A percentile compares a stretch with the other conserved stretches of the same genome.
Conservation (phyloP, 1,140 invertebrate species). For the Calephelis virginiensis region DNA sequence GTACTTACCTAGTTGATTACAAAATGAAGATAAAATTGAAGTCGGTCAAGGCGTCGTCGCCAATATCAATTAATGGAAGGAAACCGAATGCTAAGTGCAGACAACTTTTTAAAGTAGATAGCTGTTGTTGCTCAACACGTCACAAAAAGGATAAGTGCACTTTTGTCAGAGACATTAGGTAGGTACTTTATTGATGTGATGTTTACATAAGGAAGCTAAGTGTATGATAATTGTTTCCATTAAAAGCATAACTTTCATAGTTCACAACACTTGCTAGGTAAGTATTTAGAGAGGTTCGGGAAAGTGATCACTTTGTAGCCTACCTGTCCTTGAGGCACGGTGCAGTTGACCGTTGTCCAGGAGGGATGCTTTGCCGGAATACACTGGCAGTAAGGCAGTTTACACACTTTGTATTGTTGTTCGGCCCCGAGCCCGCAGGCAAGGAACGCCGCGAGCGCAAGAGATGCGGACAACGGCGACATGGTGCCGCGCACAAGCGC, state of each 20-base stretch:
- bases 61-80: slow-evolving; percentile 14
- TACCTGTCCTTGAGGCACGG: slow-evolving; percentile 80
- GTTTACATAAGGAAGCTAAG: too few relatives aligned
- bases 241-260: too few relatives aligned
- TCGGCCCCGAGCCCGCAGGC: slow-evolving; percentile 34
- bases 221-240: too few relatives aligned
- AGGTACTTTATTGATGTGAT: too few relatives aligned
- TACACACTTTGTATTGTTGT: slow-evolving; percentile 73
- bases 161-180: too few relatives aligned
- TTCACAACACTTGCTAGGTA: too few relatives aligned
- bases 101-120: neutral
- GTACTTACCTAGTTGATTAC: neutral
- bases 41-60: slow-evolving; percentile 2
- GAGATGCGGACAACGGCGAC: slow-evolving; percentile 53
- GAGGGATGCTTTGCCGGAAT: slow-evolving; percentile 74
- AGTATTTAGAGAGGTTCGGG: too few relatives aligned
- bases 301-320: neutral
- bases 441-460: slow-evolving; percentile 45
- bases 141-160: neutral
- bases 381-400: slow-evolving; percentile 80
- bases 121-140: neutral
- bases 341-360: slow-evolving; percentile 83
- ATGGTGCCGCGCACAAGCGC: slow-evolving; percentile 55
- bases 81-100: neutral
- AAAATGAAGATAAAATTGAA: slow-evolving; percentile 1